Percentiles rank a stretch among this genome's conserved stretches.
These are phyloP conservation scores for Notamacropus eugenii DNA, from an alignment of 2,797 vertebrate genomes.

Conservation along the genomic window DNA sequence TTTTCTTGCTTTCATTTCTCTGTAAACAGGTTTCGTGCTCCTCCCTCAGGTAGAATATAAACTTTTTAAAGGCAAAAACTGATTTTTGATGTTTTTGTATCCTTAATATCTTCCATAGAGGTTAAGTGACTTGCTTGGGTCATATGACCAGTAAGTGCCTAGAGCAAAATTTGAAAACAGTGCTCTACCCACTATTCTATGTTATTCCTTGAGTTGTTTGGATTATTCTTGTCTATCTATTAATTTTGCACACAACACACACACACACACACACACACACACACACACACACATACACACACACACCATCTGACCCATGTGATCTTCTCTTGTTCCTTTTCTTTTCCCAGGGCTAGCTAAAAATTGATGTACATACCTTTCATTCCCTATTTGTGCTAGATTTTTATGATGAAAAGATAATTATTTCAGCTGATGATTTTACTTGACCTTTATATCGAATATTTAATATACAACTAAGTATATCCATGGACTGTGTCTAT, in stretches of 20 bases:
- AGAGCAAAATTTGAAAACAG: neutral
- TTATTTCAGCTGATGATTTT: slow-evolving; percentile 9
- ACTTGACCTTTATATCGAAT: neutral
- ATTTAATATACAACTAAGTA: neutral
- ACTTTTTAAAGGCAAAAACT: neutral
- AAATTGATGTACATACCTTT: neutral
- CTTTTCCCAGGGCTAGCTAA: neutral
- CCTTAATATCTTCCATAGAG: neutral
- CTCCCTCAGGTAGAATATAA: neutral
- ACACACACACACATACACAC: too few species aligned
- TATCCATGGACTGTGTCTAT: neutral
- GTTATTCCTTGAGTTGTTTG: neutral
- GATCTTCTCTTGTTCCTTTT: neutral
- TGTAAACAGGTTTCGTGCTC: neutral
- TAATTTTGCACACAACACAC: neutral
- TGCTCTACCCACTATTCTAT: neutral
- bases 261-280: too few species aligned
- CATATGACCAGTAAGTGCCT: neutral
- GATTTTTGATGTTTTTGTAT: neutral
- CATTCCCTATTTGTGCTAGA: neutral
- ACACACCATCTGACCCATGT: neutral
- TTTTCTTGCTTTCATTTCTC: neutral
- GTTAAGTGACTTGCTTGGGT: neutral
- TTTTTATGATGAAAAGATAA: slow-evolving; percentile 8
- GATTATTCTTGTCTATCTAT: neutral